Base-by-base conservation (phyloP, 2,888 invertebrate species). In the Frankliniella intonsa region DNA sequence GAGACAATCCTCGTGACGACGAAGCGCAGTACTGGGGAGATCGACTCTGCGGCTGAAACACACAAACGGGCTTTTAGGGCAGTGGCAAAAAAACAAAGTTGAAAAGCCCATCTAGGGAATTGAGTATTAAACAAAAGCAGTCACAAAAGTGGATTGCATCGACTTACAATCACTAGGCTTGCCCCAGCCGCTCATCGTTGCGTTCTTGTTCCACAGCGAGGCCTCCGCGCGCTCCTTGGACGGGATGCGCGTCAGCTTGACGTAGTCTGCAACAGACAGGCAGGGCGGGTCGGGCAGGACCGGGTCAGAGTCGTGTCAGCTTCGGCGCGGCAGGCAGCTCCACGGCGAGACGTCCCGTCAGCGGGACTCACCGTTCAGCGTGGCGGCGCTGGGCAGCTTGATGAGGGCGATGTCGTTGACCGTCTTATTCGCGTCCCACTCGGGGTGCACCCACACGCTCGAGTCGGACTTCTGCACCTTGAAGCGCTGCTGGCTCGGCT, bases 341-440 rank as follows among this genome's bases (percentile, higher is more conserved):
- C 8, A 11, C 62, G n/a, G 51, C 0, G 49, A 80, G 55, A 2
- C 2, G 38, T 38, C 38, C 38, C 2, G 38, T 38, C 38, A 5
- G 38, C 38, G 2, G 10, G 69, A 76, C 69, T 22, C 25, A 76
- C 85, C 82, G 51, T 83, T 84, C 38, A 84, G 83, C 0, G 81
- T 69, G 25, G 84, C 84, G 22, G 81, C 81, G 14, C 81, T 51
- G 9, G 85, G 84, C 38, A 86, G 84, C 50, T 80, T 83, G 82
- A 86, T 82, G 50, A 86, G 82, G 19, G 86, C 84, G 76, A 86
- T 84, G 83, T 86, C 86, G 83, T 86, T 85, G 55, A 83, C 81
- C 80, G 85, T 81, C 80, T 81, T 38, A 11, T 82, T 51, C 12
- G 84, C 38, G 80, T 84, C 82, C 82, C 84, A 85, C 50, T 81